Percentiles rank a stretch among this genome's conserved stretches.
phyloP scores from a whole-genome alignment of 1,140 invertebrate species.

The Drosophila equinoxialis region DNA sequence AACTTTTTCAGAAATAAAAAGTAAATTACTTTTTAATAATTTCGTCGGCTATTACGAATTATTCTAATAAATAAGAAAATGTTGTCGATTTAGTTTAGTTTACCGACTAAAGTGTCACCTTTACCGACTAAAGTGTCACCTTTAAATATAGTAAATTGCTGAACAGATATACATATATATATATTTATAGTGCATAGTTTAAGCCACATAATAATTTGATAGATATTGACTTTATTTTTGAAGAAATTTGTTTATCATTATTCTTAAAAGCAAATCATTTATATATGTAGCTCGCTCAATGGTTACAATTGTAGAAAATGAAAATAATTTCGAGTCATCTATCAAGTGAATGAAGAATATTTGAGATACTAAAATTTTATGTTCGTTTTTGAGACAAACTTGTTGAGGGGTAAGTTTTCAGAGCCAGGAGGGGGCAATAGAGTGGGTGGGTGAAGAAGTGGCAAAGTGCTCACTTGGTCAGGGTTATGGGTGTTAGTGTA shows the following conservation, averaged over 20 bases:
- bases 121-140: too few relatives aligned
- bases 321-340: conserved; percentile 4
- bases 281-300: neutral
- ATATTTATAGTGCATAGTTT: too few relatives aligned
- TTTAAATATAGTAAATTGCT: too few relatives aligned
- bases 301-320: conserved; percentile 2
- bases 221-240: too few relatives aligned
- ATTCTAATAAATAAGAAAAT: too few relatives aligned
- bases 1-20: too few relatives aligned
- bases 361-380: conserved; percentile 5
- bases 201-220: too few relatives aligned
- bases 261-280: neutral
- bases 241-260: neutral
- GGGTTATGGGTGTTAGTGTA: conserved; percentile 16
- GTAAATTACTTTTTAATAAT: too few relatives aligned
- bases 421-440: neutral
- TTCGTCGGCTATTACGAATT: too few relatives aligned
- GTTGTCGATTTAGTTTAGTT: too few relatives aligned
- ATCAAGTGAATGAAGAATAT: conserved; percentile 18
- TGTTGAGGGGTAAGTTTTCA: neutral
- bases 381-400: conserved; percentile 1
- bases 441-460: conserved; percentile 7
- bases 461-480: conserved; percentile 39
- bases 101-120: too few relatives aligned
- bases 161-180: too few relatives aligned